Evolutionary conservation across 2,888 invertebrate species (phyloP), one percentile per base, ranked within the genome.

Genomic region (Hirtodrosophila alboralis): DNA sequence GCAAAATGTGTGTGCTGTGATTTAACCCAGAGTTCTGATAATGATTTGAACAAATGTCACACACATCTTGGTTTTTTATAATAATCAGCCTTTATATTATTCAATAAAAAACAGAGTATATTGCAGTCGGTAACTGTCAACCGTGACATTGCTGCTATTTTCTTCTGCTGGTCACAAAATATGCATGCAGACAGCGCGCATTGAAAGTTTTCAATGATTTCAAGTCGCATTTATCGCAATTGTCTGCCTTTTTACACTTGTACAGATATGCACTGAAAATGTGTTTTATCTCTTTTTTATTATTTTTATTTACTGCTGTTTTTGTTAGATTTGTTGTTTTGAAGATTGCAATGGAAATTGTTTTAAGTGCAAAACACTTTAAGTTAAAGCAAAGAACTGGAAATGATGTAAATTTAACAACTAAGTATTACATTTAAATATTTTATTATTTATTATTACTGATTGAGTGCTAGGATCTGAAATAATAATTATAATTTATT

Each of bases 161-260:
- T 23, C 10, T 5, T 18, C 12, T 16, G 14, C 13, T 57, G 48
- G 48, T 61, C 34, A 40, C 37, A 54, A 61, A 72, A 69, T 73
- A 71, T 78, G 57, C 49, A 65, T 71, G 66, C 75, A 75, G 71
- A 71, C 71, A 75, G 45, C 66, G 65, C 81, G 70, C 84, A 81
- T 84, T 78, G 84, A 81, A 70, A 71, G 85, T 71, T 84, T 84
- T 80, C 85, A 79, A 78, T 84, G 78, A 84, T 84, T 81, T 84
- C 48, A 31, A 64, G 40, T 63, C 48, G 62, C 81, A 73, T 81
- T 84, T 79, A 79, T 79, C 78, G 84, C 77, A 69, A 73, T 84
- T 84, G 77, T 78, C 84, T 84, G 77, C 67, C 57, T 77, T 78
- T 84, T 63, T 58, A 59, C 71, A 63, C 61, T 54, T 38, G 58